Evolutionary conservation across 2,888 invertebrate genomes (phyloP).

Genomic region (Drosophila kuntzei): DNA sequence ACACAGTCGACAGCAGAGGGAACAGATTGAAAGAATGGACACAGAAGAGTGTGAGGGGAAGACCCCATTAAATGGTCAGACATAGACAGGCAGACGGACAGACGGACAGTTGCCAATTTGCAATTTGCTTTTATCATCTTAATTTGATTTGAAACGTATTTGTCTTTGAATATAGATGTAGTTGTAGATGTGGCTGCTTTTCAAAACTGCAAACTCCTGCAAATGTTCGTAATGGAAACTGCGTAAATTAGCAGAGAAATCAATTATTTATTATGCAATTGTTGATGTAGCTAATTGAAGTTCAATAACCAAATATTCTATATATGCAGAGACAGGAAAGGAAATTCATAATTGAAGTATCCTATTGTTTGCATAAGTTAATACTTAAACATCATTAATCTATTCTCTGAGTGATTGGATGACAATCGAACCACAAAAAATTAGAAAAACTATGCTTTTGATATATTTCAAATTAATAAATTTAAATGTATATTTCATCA

Average conservation of each 20-base stretch:
- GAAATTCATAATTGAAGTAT: constrained; percentile 8
- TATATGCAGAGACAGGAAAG: not conserved
- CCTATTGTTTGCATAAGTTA: constrained; percentile 4
- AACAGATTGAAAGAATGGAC: constrained; percentile 27
- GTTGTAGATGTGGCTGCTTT: not conserved
- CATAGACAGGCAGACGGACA: not conserved
- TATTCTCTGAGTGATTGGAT: not conserved
- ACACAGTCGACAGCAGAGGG: constrained; percentile 32
- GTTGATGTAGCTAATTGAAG: constrained; percentile 56
- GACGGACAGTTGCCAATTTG: constrained; percentile 64
- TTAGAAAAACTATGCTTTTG: not conserved
- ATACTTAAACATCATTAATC: constrained; percentile 10
- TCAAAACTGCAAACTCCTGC: constrained; percentile 18
- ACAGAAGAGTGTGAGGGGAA: not conserved
- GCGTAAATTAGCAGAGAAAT: constrained; percentile 61
- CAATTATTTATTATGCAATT: constrained; percentile 69
- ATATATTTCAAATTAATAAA: not conserved
- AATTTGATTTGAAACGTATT: constrained; percentile 75
- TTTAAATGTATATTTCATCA: too few species aligned
- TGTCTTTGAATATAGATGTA: constrained; percentile 40
- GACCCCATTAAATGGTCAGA: constrained; percentile 1
- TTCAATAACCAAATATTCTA: constrained; percentile 34
- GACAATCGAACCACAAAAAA: too few species aligned
- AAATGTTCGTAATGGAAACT: constrained; percentile 27
- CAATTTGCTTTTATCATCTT: constrained; percentile 81